These are phyloP conservation scores for Camarhynchus parvulus DNA, from an alignment of 2,113 vertebrate genomes.

Conservation along the genomic window DNA sequence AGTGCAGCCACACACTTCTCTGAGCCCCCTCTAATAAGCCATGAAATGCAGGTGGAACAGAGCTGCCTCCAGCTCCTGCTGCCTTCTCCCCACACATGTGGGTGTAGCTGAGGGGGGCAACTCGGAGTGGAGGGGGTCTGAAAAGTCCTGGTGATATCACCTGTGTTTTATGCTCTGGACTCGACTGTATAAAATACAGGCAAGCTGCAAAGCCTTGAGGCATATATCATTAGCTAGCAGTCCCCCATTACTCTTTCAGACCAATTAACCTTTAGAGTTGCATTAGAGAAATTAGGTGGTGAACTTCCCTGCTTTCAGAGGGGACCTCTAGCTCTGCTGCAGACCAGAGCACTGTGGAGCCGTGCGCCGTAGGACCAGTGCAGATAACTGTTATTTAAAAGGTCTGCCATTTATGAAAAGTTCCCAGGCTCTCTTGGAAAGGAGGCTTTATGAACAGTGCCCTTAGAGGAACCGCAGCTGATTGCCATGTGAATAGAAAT, in stretches of 20 bases:
- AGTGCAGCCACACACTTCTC: slow-evolving; percentile 79
- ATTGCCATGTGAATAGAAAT: slow-evolving; percentile 53
- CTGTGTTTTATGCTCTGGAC: slow-evolving; percentile 30
- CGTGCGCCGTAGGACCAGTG: background rate
- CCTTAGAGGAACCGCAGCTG: slow-evolving; percentile 31
- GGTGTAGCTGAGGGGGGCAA: background rate
- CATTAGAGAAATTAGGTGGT: slow-evolving; percentile 78
- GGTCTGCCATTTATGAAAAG: slow-evolving; percentile 47
- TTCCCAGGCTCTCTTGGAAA: slow-evolving; percentile 40
- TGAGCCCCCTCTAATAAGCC: slow-evolving; percentile 85
- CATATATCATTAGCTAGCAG: slow-evolving; percentile 63
- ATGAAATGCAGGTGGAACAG: slow-evolving; percentile 84
- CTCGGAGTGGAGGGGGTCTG: background rate
- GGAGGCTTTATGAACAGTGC: slow-evolving; percentile 6
- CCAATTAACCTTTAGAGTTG: slow-evolving; percentile 80
- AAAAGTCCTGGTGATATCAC: slow-evolving; percentile 1
- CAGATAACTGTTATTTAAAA: slow-evolving; percentile 62
- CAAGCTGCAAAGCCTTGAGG: slow-evolving; percentile 57
- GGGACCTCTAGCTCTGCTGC: slow-evolving; percentile 27
- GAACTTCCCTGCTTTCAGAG: slow-evolving; percentile 67
- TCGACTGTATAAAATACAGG: slow-evolving; percentile 26
- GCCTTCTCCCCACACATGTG: slow-evolving; percentile 77
- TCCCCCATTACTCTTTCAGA: slow-evolving; percentile 69
- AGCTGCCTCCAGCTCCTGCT: slow-evolving; percentile 72
- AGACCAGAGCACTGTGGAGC: slow-evolving; percentile 28